Conservation (phyloP, 2,888 invertebrate species). For the Aproaerema taeniolella region DNA sequence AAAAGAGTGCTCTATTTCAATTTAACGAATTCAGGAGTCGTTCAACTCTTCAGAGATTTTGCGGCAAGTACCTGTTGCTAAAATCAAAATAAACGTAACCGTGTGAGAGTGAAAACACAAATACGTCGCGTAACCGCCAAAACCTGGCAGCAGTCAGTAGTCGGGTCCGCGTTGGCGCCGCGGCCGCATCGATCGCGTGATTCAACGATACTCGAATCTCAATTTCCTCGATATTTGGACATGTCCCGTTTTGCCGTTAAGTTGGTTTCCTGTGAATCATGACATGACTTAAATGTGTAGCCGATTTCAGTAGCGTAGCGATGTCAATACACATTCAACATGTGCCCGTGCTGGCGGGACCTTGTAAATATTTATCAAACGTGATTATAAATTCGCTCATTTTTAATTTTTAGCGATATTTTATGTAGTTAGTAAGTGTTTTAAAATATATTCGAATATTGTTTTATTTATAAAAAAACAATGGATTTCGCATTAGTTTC, state of each 20-base stretch:
- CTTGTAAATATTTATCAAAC: slow-evolving; percentile 33
- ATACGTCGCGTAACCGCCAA: slow-evolving; percentile 36
- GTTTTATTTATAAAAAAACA: slow-evolving; percentile 38
- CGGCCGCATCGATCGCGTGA: slow-evolving; percentile 62
- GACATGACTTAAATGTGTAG: slow-evolving; percentile 42
- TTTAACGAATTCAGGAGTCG: too few relatives aligned
- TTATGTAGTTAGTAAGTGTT: slow-evolving; percentile 25
- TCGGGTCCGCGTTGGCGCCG: slow-evolving; percentile 60
- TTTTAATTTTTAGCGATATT: slow-evolving; percentile 8
- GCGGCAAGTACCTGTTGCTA: slow-evolving; percentile 12
- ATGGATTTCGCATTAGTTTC: slow-evolving; percentile 52
- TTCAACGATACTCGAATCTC: slow-evolving; percentile 42
- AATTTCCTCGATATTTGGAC: slow-evolving; percentile 47
- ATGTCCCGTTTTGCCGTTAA: slow-evolving; percentile 61
- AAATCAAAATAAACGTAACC: slow-evolving; percentile 7
- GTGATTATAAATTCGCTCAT: slow-evolving; percentile 21
- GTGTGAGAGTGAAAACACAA: slow-evolving; percentile 18
- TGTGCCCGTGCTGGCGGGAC: slow-evolving; percentile 33
- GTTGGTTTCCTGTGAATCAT: slow-evolving; percentile 69
- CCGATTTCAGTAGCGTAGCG: slow-evolving; percentile 45
- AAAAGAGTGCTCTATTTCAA: too few relatives aligned
- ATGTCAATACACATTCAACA: slow-evolving; percentile 19
- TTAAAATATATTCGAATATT: slow-evolving; percentile 29
- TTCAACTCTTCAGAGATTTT: slow-evolving; percentile 4
- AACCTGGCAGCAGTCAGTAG: slow-evolving; percentile 28